Percentiles rank a stretch among this genome's conserved stretches.
phyloP scores from a whole-genome alignment of 2,113 vertebrate species.

The Falco punctatus region DNA sequence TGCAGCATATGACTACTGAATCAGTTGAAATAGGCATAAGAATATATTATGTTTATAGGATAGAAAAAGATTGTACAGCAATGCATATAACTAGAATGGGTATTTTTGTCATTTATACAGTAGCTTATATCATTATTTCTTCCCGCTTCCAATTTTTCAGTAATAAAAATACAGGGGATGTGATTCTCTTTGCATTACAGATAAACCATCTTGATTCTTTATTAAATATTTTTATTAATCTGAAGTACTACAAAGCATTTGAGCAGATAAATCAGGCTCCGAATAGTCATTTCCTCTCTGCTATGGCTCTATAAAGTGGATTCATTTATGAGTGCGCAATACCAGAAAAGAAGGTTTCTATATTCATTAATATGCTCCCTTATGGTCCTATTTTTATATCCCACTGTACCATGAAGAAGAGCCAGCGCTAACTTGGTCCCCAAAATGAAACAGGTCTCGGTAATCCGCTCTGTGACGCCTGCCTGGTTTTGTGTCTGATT shows the following conservation, averaged over 20 bases:
- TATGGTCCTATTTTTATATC: background rate
- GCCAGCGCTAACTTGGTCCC: background rate
- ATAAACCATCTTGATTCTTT: constrained; percentile 75
- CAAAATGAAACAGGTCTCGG: background rate
- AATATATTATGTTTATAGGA: constrained; percentile 75
- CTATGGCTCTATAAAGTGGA: constrained; percentile 52
- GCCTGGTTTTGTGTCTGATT: background rate
- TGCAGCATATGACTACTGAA: constrained; percentile 56
- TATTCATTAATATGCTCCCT: background rate
- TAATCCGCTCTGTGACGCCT: background rate
- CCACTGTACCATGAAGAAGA: accelerated
- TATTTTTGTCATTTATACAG: constrained; percentile 72
- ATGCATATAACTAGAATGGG: constrained; percentile 47
- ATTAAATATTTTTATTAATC: constrained; percentile 79
- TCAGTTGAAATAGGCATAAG: constrained; percentile 39
- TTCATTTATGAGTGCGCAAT: background rate
- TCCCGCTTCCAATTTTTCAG: constrained; percentile 68
- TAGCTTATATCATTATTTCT: constrained; percentile 68
- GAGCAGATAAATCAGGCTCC: constrained; percentile 57
- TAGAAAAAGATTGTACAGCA: constrained; percentile 21
- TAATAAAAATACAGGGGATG: constrained; percentile 73
- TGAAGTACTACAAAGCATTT: constrained; percentile 60
- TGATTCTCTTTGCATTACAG: constrained; percentile 74
- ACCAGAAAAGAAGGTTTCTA: constrained; percentile 12
- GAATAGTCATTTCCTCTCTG: constrained; percentile 18